phyloP scores from a whole-genome alignment of 2,797 vertebrate genomes.

The Peromyscus aztecus region DNA sequence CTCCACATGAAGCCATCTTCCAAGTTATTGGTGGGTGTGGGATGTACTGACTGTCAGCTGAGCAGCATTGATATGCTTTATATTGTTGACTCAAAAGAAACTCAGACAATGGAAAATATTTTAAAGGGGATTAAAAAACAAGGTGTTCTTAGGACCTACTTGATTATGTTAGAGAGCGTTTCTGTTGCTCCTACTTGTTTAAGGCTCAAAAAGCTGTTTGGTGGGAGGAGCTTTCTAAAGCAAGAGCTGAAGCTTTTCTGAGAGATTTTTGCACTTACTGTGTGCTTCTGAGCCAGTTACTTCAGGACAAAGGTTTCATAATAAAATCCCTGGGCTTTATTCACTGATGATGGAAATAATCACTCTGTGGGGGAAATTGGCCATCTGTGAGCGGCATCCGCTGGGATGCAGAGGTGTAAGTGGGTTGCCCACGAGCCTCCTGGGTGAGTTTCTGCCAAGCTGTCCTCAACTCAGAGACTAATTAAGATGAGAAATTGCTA shows the following conservation, averaged over 20 bases:
- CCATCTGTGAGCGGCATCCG: slow-evolving; percentile 71
- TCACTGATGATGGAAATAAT: slow-evolving; percentile 68
- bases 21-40: neutral
- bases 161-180: neutral
- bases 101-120: slow-evolving; percentile 28
- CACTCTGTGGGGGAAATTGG: slow-evolving; percentile 56
- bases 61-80: neutral
- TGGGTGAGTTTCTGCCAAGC: slow-evolving; percentile 58
- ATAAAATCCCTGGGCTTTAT: slow-evolving; percentile 61
- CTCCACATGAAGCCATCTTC: neutral
- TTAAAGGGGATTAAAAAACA: neutral
- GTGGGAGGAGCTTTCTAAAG: neutral
- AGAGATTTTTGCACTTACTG: slow-evolving; percentile 13
- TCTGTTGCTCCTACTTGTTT: neutral
- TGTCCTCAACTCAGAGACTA: slow-evolving; percentile 64
- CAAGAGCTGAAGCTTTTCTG: neutral
- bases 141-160: neutral
- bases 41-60: neutral
- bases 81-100: neutral
- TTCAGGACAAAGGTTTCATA: slow-evolving; percentile 76
- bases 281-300: slow-evolving; percentile 62
- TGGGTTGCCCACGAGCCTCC: slow-evolving; percentile 63
- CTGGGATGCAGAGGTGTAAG: slow-evolving; percentile 48
- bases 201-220: neutral
- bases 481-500: slow-evolving; percentile 66